Conservation (phyloP, 2,113 vertebrate genomes). For the Pluvianellus socialis region DNA sequence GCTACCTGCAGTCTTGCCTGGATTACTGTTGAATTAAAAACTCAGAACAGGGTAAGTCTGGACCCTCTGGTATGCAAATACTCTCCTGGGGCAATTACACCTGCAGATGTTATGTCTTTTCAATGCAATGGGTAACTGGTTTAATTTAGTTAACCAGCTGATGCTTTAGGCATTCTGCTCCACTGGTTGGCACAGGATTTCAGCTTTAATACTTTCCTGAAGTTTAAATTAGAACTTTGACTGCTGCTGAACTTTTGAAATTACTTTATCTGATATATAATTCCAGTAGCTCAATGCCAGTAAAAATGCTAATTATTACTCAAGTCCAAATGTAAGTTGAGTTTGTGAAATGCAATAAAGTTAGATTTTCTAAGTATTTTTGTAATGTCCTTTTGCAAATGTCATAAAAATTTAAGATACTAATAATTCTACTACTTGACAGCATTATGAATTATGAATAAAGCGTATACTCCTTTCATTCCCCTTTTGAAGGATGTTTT, state of each 20-base stretch:
- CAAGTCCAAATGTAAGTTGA: constrained; percentile 44
- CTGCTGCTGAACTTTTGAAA: constrained; percentile 54
- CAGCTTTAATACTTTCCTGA: constrained; percentile 28
- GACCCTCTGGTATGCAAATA: neutral
- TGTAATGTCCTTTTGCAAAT: constrained; percentile 52
- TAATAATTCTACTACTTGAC: constrained; percentile 56
- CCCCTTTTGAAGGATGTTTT: constrained; percentile 21
- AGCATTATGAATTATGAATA: constrained; percentile 63
- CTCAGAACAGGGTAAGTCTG: neutral
- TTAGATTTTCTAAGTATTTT: constrained; percentile 55
- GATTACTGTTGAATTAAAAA: neutral
- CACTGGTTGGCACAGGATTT: neutral
- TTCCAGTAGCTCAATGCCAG: constrained; percentile 20
- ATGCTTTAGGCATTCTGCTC: neutral
- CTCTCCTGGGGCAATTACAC: neutral
- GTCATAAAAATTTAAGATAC: constrained; percentile 67
- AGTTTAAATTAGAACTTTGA: constrained; percentile 66
- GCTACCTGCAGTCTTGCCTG: neutral
- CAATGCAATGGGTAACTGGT: neutral
- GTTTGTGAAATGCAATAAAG: constrained; percentile 64
- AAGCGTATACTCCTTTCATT: constrained; percentile 24
- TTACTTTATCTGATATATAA: constrained; percentile 58
- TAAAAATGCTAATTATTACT: constrained; percentile 65
- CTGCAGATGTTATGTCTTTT: neutral
- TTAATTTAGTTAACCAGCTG: neutral